These are phyloP conservation scores for Saimiri boliviensis DNA, from an alignment of 2,113 vertebrate genomes.

Conservation along the genomic window DNA sequence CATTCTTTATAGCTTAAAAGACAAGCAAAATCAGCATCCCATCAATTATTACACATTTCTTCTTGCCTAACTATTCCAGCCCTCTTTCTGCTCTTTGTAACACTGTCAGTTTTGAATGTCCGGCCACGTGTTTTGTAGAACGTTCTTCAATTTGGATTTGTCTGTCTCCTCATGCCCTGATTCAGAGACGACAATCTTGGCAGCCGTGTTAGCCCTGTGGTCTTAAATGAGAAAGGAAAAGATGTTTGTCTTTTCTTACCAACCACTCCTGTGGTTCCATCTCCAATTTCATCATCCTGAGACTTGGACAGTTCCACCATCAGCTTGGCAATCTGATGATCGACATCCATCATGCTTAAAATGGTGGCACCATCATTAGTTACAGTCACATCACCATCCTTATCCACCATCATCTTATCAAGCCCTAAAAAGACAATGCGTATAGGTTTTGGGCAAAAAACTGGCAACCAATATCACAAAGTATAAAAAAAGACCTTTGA, in stretches of 20 bases:
- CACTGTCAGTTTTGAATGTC: neutral
- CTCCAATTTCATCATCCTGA: constrained; percentile 99
- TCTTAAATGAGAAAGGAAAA: neutral
- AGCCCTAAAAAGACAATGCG: constrained; percentile 85
- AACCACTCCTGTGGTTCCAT: constrained; percentile 98
- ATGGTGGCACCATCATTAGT: constrained; percentile 99
- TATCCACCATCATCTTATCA: constrained; percentile 99
- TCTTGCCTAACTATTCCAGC: fast-evolving
- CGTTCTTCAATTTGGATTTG: neutral
- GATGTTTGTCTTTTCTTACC: constrained; percentile 85
- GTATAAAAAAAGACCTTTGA: neutral
- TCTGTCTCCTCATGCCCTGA: neutral
- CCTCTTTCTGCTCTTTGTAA: neutral
- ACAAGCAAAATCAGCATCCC: neutral
- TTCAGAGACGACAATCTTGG: neutral
- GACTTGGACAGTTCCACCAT: constrained; percentile 99
- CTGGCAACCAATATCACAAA: neutral
- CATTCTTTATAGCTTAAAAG: neutral
- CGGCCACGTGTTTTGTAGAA: neutral
- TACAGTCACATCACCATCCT: constrained; percentile 97
- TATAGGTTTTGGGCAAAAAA: neutral
- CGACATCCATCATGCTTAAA: constrained; percentile 98
- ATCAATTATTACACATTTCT: fast-evolving
- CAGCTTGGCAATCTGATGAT: constrained; percentile 98
- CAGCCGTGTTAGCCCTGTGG: neutral